Base-by-base conservation (phyloP, 2,888 invertebrate species). In the Chironomus riparius region DNA sequence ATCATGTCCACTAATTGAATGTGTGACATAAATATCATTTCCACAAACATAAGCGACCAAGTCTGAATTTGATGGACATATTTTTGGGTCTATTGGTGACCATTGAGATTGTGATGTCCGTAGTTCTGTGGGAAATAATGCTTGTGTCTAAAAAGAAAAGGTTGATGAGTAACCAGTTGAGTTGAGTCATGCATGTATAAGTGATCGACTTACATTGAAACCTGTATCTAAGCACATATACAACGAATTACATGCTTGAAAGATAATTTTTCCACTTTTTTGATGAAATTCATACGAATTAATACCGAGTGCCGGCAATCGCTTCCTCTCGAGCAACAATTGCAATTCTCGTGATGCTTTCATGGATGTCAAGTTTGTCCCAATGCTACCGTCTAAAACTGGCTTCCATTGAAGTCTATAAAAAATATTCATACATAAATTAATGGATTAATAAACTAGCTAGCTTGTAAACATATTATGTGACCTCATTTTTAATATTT, bases 221-320 rank as follows among this genome's bases (percentile, higher is more conserved):
- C 90, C 90, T 79, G 88, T 88, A 82, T 94, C 93, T 76, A 89
- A 84, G 81, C 95, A 96, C 76, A 94, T 92, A 83, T 93, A 97
- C 78, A 98, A 86, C 77, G 92, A 92, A 76, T 94, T 93, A 0
- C 93, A 91, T 77, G 95, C 94, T 13, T 97, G 94, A 84, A 97
- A 97, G 77, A 97, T 90, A 79, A 98, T 90, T 80, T 92, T 90
- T 28, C 95, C 95, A 24, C 91, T 90, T 6, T 87, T 87, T 47
- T 89, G 87, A 80, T 96, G 93, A 73, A 96, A 86, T 83, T 97
- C 95, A 81, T 97, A 98, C 0, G 94, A 93, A 0, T 95, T 95
- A 76, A 98, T 97, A 22, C 98, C 96, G 91, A 94, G 95, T 0
- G 93, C 93, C 0, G 95, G 92, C 62, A 96, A 88, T 76, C 98